Conservation (phyloP, 2,797 vertebrate genomes). For the Helicolenus hilgendorfi region DNA sequence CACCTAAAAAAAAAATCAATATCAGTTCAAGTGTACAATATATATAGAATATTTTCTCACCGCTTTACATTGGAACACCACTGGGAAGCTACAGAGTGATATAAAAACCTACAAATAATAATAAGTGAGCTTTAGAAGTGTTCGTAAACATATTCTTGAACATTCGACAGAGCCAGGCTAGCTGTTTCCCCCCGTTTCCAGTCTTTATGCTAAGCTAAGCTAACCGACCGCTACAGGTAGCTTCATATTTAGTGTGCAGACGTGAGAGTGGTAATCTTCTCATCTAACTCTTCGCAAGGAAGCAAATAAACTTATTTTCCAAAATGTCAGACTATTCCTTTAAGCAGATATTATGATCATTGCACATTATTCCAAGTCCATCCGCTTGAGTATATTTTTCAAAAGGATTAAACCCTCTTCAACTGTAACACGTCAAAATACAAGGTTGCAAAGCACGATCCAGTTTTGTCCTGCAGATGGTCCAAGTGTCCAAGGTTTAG, state of each 20-base stretch:
- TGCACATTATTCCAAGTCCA: slow-evolving; percentile 3
- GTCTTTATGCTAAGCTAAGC: slow-evolving; percentile 9
- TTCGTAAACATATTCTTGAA: background rate
- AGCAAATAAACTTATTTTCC: background rate
- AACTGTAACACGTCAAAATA: background rate
- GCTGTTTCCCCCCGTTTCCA: background rate
- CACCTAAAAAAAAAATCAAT: background rate
- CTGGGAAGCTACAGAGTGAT: background rate
- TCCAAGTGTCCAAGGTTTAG: slow-evolving; percentile 44
- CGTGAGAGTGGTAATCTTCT: background rate
- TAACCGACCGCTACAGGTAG: background rate
- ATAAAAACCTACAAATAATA: too few species aligned
- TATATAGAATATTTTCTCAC: background rate
- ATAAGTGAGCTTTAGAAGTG: background rate
- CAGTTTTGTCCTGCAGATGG: background rate
- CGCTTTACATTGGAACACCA: background rate
- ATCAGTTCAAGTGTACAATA: background rate
- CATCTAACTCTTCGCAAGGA: background rate
- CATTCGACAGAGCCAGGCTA: background rate
- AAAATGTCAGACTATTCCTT: slow-evolving; percentile 6
- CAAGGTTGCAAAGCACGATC: slow-evolving; percentile 8
- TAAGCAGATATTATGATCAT: background rate
- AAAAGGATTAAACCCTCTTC: background rate
- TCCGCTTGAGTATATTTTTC: background rate
- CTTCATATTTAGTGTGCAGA: background rate